These are phyloP conservation scores for Melanotaenia pygmaea DNA, from an alignment of 2,797 vertebrate genomes.

Conservation along the genomic window DNA sequence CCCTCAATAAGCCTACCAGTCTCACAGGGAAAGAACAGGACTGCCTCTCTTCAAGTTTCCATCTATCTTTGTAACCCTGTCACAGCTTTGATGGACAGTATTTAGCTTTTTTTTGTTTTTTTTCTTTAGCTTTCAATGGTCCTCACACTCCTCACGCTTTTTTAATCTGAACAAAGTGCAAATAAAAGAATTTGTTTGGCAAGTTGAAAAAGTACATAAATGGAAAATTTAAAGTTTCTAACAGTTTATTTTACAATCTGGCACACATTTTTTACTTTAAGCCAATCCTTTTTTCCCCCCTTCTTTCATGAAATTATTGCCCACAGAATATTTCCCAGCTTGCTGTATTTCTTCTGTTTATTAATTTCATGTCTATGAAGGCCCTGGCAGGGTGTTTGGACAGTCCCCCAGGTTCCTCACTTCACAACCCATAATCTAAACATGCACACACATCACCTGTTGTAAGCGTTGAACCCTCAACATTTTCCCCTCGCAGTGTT, in stretches of 20 bases:
- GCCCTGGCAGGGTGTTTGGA: slow-evolving; percentile 20
- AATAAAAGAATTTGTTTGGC: slow-evolving; percentile 41
- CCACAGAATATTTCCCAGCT: slow-evolving; percentile 45
- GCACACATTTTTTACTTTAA: slow-evolving; percentile 45
- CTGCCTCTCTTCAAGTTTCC: not conserved
- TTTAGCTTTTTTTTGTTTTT: not conserved
- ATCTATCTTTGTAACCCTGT: not conserved
- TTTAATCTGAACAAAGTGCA: slow-evolving; percentile 42
- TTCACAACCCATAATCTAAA: slow-evolving; percentile 21
- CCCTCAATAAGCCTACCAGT: slow-evolving; percentile 4
- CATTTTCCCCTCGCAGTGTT: slow-evolving; percentile 48
- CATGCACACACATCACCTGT: slow-evolving; percentile 16
- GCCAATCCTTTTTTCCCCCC: slow-evolving; percentile 21
- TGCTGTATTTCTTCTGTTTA: slow-evolving; percentile 50
- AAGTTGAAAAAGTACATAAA: slow-evolving; percentile 17
- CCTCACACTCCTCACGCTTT: not conserved
- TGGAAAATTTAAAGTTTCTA: slow-evolving; percentile 51
- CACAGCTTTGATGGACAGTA: not conserved
- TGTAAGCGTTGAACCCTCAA: slow-evolving; percentile 21
- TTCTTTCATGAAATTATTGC: slow-evolving; percentile 25
- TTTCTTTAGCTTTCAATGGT: not conserved
- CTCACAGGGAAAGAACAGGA: not conserved
- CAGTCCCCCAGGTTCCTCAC: slow-evolving; percentile 19
- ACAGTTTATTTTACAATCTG: slow-evolving; percentile 57
- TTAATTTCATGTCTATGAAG: slow-evolving; percentile 42